Conservation (phyloP, 2,797 vertebrate genomes). For the Hypotaenidia philippensis region DNA sequence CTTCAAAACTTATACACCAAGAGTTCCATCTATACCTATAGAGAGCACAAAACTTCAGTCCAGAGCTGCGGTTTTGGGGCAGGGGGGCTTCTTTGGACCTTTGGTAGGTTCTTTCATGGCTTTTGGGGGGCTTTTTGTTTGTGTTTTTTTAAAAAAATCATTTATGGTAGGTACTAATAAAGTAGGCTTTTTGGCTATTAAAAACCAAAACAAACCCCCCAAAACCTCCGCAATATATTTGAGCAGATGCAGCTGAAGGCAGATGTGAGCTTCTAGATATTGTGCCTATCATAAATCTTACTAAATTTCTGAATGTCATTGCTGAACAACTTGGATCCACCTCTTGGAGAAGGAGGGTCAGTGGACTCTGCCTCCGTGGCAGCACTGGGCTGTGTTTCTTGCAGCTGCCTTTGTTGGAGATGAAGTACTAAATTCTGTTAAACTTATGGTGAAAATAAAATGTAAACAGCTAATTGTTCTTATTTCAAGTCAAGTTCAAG, state of each 20-base stretch:
- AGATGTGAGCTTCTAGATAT: background rate
- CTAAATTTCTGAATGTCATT: background rate
- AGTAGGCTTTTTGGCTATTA: background rate
- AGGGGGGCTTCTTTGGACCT: background rate
- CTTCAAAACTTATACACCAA: background rate
- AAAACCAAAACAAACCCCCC: background rate
- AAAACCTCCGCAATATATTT: background rate
- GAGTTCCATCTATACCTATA: background rate
- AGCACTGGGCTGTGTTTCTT: background rate
- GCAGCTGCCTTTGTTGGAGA: background rate
- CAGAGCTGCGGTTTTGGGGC: background rate
- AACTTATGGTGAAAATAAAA: background rate
- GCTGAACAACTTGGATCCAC: background rate
- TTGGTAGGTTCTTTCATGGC: background rate
- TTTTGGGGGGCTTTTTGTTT: no score
- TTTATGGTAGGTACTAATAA: background rate
- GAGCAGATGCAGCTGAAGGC: background rate
- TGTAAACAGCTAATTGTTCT: background rate
- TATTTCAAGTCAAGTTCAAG: background rate
- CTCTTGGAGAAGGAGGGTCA: background rate
- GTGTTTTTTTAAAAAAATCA: background rate
- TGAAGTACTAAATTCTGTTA: background rate
- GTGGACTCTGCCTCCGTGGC: background rate
- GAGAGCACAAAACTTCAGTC: background rate
- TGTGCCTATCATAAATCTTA: background rate